Conservation (phyloP, 2,113 vertebrate species). For the Isichthys henryi region DNA sequence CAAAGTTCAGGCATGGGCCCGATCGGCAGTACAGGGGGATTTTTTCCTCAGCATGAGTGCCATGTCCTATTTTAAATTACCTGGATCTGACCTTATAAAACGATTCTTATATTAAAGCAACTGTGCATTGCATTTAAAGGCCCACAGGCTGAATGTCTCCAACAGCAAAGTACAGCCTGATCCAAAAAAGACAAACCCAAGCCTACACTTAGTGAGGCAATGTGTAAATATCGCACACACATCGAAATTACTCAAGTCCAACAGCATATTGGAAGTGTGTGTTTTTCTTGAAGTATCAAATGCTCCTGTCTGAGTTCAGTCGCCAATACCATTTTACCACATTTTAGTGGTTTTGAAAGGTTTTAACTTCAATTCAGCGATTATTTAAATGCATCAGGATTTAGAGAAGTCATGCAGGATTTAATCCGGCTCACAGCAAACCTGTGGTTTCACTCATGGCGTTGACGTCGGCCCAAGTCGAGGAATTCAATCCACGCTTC, state of each 20-base stretch:
- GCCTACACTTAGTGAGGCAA: not conserved
- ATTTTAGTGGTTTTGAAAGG: constrained; percentile 10
- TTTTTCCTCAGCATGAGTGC: not conserved
- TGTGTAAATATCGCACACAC: not conserved
- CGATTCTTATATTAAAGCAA: not conserved
- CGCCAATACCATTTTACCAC: not conserved
- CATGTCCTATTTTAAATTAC: constrained; percentile 1
- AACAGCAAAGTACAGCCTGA: not conserved
- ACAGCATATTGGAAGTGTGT: not conserved
- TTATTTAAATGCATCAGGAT: not conserved
- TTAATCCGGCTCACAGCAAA: constrained; percentile 11
- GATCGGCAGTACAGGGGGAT: not conserved
- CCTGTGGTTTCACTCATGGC: not conserved
- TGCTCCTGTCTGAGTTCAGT: not conserved
- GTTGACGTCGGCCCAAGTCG: not conserved
- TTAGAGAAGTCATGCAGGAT: constrained; percentile 1
- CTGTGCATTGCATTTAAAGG: not conserved
- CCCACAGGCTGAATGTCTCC: not conserved
- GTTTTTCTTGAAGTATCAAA: not conserved
- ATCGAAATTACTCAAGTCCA: constrained; percentile 3
- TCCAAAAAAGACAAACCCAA: not conserved
- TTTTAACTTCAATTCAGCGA: constrained; percentile 10
- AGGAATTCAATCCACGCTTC: constrained; percentile 18
- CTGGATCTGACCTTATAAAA: not conserved
- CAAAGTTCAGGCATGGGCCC: not conserved